Conservation (phyloP, 1,140 invertebrate genomes). For the Bombus balteatus region DNA sequence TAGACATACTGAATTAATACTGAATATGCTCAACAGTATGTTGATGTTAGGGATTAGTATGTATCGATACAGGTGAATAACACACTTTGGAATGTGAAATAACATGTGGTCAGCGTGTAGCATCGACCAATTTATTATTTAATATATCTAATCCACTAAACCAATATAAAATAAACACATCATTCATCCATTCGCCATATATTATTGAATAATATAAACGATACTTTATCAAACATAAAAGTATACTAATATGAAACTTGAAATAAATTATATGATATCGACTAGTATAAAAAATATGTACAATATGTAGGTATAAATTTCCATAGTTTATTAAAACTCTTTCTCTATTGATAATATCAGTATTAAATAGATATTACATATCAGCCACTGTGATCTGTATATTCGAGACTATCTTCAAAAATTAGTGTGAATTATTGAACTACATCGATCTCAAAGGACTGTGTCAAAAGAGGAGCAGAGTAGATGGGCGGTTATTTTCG, state of each 20-base stretch:
- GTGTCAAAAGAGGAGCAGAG: conserved; percentile 3
- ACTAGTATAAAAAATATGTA: not conserved
- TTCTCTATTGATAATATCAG: no score
- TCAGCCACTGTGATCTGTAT: not conserved
- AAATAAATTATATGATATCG: not conserved
- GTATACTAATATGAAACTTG: not conserved
- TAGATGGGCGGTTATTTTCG: conserved; percentile 26
- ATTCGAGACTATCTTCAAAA: not conserved
- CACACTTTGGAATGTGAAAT: not conserved
- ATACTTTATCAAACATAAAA: no score
- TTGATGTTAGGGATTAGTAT: not conserved
- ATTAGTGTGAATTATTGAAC: conserved; percentile 1
- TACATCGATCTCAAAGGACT: conserved; percentile 8
- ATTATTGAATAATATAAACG: no score
- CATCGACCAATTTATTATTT: not conserved
- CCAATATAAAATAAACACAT: not conserved
- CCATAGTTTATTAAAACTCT: no score
- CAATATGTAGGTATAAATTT: not conserved
- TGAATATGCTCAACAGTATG: not conserved
- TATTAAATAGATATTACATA: not conserved
- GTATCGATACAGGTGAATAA: not conserved
- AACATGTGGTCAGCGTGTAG: not conserved
- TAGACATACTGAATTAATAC: not conserved
- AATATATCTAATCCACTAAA: not conserved
- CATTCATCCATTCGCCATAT: no score